These are phyloP conservation scores for Colossoma macropomum DNA, from an alignment of 2,113 vertebrate genomes.

Conservation along the genomic window DNA sequence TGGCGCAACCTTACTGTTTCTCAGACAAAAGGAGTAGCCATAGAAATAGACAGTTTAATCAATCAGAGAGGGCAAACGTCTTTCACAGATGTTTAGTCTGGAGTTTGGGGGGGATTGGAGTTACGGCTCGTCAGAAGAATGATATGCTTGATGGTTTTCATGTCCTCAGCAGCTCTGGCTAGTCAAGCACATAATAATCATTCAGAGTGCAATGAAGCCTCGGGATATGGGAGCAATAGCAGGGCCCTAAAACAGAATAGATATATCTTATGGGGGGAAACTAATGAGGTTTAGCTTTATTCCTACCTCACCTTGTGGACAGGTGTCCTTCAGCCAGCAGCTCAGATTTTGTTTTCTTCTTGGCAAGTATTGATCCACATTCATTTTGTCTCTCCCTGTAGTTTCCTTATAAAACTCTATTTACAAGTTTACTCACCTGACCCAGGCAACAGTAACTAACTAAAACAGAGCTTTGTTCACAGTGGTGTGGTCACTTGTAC, in stretches of 20 bases:
- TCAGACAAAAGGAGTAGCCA: constrained; percentile 13
- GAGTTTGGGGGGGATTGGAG: constrained; percentile 59
- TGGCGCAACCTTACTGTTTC: not conserved
- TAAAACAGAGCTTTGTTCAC: not conserved
- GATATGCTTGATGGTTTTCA: constrained; percentile 78
- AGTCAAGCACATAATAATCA: constrained; percentile 69
- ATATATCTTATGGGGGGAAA: constrained; percentile 68
- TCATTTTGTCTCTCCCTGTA: constrained; percentile 24
- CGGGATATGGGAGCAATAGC: constrained; percentile 73
- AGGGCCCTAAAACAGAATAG: constrained; percentile 66
- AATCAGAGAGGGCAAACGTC: constrained; percentile 58
- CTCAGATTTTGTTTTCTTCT: constrained; percentile 57
- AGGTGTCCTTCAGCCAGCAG: constrained; percentile 70
- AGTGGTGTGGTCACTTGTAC: not conserved
- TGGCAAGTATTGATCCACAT: constrained; percentile 15
- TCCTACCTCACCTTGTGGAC: constrained; percentile 70
- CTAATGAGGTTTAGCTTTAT: constrained; percentile 68
- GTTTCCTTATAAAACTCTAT: constrained; percentile 6
- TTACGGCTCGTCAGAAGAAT: constrained; percentile 69
- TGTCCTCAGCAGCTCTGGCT: constrained; percentile 69
- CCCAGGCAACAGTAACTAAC: not conserved
- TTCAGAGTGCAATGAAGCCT: constrained; percentile 73
- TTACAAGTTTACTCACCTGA: constrained; percentile 7
- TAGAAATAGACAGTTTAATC: constrained; percentile 61
- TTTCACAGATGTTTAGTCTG: constrained; percentile 58